phyloP scores from a whole-genome alignment of 2,888 invertebrate genomes.

The Tetragonula carbonaria region DNA sequence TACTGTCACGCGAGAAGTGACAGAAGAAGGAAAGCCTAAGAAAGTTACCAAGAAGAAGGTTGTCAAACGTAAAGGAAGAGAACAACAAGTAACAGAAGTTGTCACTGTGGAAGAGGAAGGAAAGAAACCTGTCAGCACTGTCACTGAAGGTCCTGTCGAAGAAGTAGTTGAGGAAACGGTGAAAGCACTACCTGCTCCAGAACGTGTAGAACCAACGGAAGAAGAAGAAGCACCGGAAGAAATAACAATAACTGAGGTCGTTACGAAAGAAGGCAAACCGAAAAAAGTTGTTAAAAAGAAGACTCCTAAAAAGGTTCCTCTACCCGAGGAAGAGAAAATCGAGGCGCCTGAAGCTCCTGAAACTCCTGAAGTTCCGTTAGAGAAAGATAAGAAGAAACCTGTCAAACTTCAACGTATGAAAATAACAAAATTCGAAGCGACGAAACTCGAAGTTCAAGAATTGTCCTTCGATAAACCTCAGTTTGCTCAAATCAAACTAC shows the following conservation, averaged over 20 bases:
- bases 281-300: slow-evolving; percentile 71
- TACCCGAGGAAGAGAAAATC: slow-evolving; percentile 78
- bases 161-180: slow-evolving; percentile 60
- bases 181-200: slow-evolving; percentile 33
- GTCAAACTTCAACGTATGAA: slow-evolving; percentile 37
- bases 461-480: slow-evolving; percentile 55
- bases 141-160: slow-evolving; percentile 66
- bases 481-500: slow-evolving; percentile 54
- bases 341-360: slow-evolving; percentile 70
- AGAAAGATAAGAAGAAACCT: slow-evolving; percentile 78
- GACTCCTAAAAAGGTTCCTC: slow-evolving; percentile 72
- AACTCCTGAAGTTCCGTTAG: slow-evolving; percentile 53
- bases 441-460: slow-evolving; percentile 71
- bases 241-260: slow-evolving; percentile 68
- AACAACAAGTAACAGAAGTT: slow-evolving; percentile 35
- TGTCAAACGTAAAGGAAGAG: slow-evolving; percentile 19
- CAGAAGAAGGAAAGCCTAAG: slow-evolving; percentile 61
- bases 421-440: slow-evolving; percentile 71
- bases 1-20: slow-evolving; percentile 39
- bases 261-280: slow-evolving; percentile 81
- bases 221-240: slow-evolving; percentile 74
- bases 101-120: slow-evolving; percentile 68
- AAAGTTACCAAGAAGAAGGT: slow-evolving; percentile 27
- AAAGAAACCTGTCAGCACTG: slow-evolving; percentile 63
- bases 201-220: slow-evolving; percentile 72